Evolutionary conservation across 2,888 invertebrate species (phyloP).

Genomic region (Hirtodrosophila trivittata): DNA sequence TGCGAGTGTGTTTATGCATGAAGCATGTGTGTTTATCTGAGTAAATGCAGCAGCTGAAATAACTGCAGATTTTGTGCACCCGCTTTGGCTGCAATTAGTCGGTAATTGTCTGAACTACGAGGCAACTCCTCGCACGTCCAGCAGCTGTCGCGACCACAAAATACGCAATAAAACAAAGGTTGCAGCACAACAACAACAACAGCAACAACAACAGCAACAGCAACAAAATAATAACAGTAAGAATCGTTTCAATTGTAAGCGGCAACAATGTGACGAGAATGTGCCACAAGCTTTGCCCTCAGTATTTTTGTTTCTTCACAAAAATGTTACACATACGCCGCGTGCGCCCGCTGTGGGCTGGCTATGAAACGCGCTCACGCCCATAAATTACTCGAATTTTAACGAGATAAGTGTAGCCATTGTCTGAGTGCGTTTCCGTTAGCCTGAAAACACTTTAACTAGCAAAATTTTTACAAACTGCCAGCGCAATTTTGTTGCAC

Average conservation of each 20-base stretch:
- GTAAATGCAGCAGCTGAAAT: conserved; percentile 31
- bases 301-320: background rate
- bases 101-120: conserved; percentile 57
- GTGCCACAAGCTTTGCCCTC: conserved; percentile 55
- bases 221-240: conserved; percentile 18
- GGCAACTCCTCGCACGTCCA: background rate
- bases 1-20: conserved; percentile 3
- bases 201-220: background rate
- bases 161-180: conserved; percentile 40
- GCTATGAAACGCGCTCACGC: conserved; percentile 15
- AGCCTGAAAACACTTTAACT: background rate
- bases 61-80: conserved; percentile 19
- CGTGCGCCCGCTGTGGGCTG: conserved; percentile 1
- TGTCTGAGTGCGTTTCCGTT: conserved; percentile 32
- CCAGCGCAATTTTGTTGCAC: no score
- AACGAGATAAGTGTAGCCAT: conserved; percentile 58
- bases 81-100: conserved; percentile 48
- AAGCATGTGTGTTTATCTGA: conserved; percentile 41
- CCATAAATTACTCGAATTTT: conserved; percentile 54
- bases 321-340: conserved; percentile 45
- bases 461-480: no score
- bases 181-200: conserved; percentile 11
- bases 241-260: conserved; percentile 50
- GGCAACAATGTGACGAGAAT: conserved; percentile 54
- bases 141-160: conserved; percentile 17